A percentile compares a stretch with the other conserved stretches of the same genome.
Evolutionary conservation across 2,888 invertebrate genomes (phyloP).

Genomic region (Gastrophysa polygoni): DNA sequence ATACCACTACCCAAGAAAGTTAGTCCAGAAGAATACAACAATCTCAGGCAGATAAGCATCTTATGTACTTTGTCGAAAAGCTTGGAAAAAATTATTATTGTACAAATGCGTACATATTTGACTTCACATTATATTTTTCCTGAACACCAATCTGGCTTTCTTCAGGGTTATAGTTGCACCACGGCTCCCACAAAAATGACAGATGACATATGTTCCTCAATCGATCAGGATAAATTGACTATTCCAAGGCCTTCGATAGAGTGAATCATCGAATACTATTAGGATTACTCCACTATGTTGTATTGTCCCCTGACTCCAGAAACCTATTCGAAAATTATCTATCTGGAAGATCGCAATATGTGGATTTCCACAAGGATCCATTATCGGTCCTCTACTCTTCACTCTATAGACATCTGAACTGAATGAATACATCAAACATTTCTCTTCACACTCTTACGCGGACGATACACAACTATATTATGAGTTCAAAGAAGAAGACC

Average conservation of each 20-base stretch:
- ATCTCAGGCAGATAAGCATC: too few species aligned
- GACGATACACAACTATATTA: neutral
- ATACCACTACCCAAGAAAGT: too few species aligned
- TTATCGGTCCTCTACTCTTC: neutral
- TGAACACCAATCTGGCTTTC: too few species aligned
- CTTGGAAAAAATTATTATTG: too few species aligned
- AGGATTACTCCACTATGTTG: neutral
- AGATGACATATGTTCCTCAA: neutral
- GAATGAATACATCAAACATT: neutral
- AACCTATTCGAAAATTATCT: too few species aligned
- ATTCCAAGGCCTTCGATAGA: slow-evolving; percentile 1
- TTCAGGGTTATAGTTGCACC: neutral
- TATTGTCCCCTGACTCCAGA: too few species aligned
- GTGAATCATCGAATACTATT: neutral
- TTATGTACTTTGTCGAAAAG: too few species aligned
- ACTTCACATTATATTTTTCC: too few species aligned
- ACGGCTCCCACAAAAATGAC: neutral
- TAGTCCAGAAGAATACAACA: too few species aligned
- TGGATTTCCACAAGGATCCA: neutral
- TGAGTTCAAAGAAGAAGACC: neutral
- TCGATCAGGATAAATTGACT: neutral
- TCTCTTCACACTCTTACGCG: neutral
- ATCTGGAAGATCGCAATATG: neutral
- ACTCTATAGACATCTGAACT: neutral
- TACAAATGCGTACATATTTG: too few species aligned